phyloP scores from a whole-genome alignment of 1,140 invertebrate species.

The Gryllus bimaculatus region DNA sequence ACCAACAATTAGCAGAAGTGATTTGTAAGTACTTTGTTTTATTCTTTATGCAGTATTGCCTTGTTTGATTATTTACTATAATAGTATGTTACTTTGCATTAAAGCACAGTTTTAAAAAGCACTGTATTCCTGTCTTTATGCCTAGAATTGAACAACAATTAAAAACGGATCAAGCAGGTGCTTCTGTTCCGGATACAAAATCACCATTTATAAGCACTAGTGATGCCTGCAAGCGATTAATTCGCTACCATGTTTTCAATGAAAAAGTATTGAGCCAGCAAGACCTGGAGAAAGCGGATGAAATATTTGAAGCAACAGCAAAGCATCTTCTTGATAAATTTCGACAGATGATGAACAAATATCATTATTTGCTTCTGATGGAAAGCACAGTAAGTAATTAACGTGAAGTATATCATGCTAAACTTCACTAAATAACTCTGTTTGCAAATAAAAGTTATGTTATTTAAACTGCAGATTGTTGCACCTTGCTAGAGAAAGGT shows the following conservation, averaged over 20 bases:
- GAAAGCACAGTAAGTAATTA: conserved; percentile 64
- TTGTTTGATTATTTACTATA: conserved; percentile 10
- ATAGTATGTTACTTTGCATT: conserved; percentile 1
- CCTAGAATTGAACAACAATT: conserved; percentile 62
- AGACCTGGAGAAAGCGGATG: conserved; percentile 64
- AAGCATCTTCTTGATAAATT: conserved; percentile 65
- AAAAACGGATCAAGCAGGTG: conserved; percentile 67
- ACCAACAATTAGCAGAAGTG: conserved; percentile 33
- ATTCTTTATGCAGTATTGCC: not conserved
- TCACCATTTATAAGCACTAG: conserved; percentile 60
- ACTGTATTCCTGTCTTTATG: conserved; percentile 15
- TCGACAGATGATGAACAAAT: conserved; percentile 65
- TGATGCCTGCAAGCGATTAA: conserved; percentile 68
- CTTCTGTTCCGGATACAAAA: conserved; percentile 63
- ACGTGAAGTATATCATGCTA: not conserved
- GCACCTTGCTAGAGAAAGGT: too few relatives aligned
- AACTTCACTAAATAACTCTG: too few relatives aligned
- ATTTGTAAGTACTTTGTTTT: conserved; percentile 32
- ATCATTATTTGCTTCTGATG: conserved; percentile 65
- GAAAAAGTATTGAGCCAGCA: conserved; percentile 53
- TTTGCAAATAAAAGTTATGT: too few relatives aligned
- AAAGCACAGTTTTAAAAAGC: not conserved
- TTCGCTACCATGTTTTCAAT: conserved; percentile 74
- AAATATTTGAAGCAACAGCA: conserved; percentile 64
- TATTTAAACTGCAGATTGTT: too few relatives aligned